A percentile compares a stretch with the other conserved stretches of the same genome.
Evolutionary conservation across 2,888 invertebrate genomes (phyloP).

Genomic region (Tolmerus cingulatus): DNA sequence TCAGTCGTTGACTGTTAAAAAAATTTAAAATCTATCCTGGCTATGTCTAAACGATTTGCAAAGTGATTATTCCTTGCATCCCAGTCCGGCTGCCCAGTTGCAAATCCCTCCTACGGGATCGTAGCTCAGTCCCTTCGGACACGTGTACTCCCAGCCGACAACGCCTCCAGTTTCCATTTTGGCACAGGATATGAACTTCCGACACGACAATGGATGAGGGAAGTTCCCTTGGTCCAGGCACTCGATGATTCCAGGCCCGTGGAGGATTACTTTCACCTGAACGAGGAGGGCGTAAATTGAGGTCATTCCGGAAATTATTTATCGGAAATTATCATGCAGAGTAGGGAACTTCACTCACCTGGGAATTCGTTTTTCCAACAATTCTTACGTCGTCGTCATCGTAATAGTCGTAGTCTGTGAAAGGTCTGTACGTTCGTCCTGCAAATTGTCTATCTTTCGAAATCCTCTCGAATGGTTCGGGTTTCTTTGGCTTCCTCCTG

Average conservation of each 20-base stretch:
- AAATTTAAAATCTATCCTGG: neutral
- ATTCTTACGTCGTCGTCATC: constrained; percentile 71
- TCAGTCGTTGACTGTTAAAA: constrained; percentile 11
- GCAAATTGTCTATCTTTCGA: constrained; percentile 49
- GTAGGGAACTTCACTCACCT: constrained; percentile 58
- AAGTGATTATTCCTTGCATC: constrained; percentile 70
- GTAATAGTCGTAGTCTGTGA: constrained; percentile 73
- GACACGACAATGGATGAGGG: constrained; percentile 89
- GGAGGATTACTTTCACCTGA: constrained; percentile 66
- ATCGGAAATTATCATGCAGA: neutral
- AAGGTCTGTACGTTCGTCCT: constrained; percentile 57
- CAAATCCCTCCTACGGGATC: constrained; percentile 91
- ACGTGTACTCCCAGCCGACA: constrained; percentile 87
- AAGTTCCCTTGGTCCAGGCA: constrained; percentile 91
- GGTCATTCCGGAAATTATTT: neutral
- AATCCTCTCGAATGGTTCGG: constrained; percentile 56
- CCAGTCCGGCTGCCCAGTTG: constrained; percentile 85
- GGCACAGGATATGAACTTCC: constrained; percentile 91
- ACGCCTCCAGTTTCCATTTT: constrained; percentile 79
- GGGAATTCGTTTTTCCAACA: constrained; percentile 65
- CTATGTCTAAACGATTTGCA: neutral
- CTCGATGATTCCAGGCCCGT: constrained; percentile 77
- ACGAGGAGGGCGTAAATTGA: neutral
- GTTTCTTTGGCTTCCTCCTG: constrained; percentile 44
- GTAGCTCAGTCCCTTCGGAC: constrained; percentile 84